These are phyloP conservation scores for Galleria mellonella DNA, from an alignment of 1,140 invertebrate genomes.

Conservation along the genomic window DNA sequence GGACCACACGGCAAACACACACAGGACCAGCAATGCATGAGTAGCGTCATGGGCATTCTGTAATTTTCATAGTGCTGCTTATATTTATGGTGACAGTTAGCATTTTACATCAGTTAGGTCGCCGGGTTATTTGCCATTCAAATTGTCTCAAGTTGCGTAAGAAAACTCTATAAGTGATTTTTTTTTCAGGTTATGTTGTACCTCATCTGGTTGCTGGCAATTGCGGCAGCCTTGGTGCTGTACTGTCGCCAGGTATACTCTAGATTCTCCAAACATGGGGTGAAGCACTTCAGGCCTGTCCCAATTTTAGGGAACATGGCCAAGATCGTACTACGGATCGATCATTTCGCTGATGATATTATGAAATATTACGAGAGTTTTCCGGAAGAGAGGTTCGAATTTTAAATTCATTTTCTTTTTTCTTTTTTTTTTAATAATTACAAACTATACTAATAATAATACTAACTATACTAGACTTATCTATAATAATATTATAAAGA, in stretches of 20 bases:
- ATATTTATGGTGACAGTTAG: too few species aligned
- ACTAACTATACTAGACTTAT: too few species aligned
- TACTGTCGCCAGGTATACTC: slow-evolving; percentile 4
- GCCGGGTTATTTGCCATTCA: too few species aligned
- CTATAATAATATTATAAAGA: too few species aligned
- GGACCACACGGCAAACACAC: too few species aligned
- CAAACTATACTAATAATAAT: too few species aligned
- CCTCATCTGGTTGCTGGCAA: slow-evolving; percentile 3
- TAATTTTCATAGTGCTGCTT: too few species aligned
- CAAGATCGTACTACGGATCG: slow-evolving; percentile 6
- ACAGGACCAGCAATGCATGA: too few species aligned
- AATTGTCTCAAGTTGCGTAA: too few species aligned
- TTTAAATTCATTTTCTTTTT: background rate
- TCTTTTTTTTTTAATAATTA: background rate
- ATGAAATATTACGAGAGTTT: slow-evolving; percentile 16
- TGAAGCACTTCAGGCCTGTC: slow-evolving; percentile 6
- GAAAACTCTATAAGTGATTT: too few species aligned
- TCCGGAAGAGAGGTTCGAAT: slow-evolving; percentile 30
- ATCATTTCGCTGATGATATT: slow-evolving; percentile 22
- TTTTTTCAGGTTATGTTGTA: slow-evolving; percentile 15
- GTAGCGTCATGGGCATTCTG: too few species aligned
- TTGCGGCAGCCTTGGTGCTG: background rate
- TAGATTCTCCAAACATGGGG: slow-evolving; percentile 5
- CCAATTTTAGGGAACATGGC: slow-evolving; percentile 30
- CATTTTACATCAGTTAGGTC: too few species aligned